A percentile compares a stretch with the other conserved stretches of the same genome.
Evolutionary conservation across 2,113 vertebrate species (phyloP).

Genomic region (Diphyllodes magnificus): DNA sequence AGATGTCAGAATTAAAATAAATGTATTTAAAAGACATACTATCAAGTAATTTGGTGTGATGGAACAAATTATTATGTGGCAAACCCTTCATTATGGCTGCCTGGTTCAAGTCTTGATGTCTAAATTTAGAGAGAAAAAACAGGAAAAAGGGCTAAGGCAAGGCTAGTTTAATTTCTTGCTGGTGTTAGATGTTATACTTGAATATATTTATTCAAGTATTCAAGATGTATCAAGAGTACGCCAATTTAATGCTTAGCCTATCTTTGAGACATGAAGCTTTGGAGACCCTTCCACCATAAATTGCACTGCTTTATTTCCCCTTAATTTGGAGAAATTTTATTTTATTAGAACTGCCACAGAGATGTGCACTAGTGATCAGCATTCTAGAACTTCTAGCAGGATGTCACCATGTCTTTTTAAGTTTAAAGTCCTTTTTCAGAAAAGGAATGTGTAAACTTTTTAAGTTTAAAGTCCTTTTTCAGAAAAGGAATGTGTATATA

Average conservation of each 20-base stretch:
- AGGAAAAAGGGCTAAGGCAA: not conserved
- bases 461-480: not conserved
- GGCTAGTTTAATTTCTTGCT: not conserved
- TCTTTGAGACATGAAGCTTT: not conserved
- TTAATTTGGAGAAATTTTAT: not conserved
- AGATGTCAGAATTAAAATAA: not conserved
- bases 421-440: not conserved
- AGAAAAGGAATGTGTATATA: not conserved
- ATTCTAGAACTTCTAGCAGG: not conserved
- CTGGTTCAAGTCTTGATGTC: not conserved
- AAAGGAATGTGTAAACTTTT: not conserved
- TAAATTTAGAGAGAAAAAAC: not conserved
- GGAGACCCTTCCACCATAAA: not conserved
- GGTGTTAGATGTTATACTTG: not conserved
- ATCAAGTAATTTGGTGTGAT: not conserved
- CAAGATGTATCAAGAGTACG: not conserved
- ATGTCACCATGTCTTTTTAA: not conserved
- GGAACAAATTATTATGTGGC: fast-evolving
- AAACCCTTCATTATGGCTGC: not conserved
- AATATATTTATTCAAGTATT: not conserved
- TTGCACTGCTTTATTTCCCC: not conserved
- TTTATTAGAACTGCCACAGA: not conserved
- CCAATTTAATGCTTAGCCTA: not conserved
- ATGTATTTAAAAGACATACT: not conserved
- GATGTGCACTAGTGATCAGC: not conserved